Percentiles rank a stretch among this genome's conserved stretches.
These are phyloP conservation scores for Habroteleia sp. DNA, from an alignment of 2,888 invertebrate genomes.

Conservation along the genomic window DNA sequence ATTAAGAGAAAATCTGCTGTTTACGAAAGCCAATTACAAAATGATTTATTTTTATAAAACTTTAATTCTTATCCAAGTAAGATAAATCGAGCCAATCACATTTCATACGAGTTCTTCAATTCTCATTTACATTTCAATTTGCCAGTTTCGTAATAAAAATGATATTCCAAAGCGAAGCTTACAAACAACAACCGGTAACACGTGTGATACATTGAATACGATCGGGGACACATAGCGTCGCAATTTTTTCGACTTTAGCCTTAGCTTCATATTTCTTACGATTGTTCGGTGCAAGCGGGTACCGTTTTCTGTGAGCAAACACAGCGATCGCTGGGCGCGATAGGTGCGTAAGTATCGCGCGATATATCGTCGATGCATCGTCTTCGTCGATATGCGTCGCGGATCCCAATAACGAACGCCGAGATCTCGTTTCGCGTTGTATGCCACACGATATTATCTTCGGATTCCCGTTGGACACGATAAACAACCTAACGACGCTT, in stretches of 20 bases:
- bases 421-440: slow-evolving; percentile 63
- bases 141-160: slow-evolving; percentile 9
- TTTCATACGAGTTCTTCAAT: background rate
- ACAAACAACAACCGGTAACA: slow-evolving; percentile 13
- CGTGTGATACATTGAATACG: slow-evolving; percentile 34
- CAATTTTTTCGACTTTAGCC: slow-evolving; percentile 11
- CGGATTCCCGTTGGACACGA: slow-evolving; percentile 75
- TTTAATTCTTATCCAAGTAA: too few species aligned
- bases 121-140: slow-evolving; percentile 42
- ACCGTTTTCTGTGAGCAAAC: slow-evolving; percentile 50
- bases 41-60: too few species aligned
- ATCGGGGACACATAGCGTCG: slow-evolving; percentile 15
- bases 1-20: too few species aligned
- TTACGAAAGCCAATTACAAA: too few species aligned
- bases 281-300: slow-evolving; percentile 44
- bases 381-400: slow-evolving; percentile 51
- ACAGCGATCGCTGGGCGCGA: slow-evolving; percentile 50
- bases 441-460: slow-evolving; percentile 70
- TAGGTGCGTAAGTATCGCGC: slow-evolving; percentile 59
- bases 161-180: slow-evolving; percentile 5
- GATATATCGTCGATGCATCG: slow-evolving; percentile 59
- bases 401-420: slow-evolving; percentile 63
- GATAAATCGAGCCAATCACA: too few species aligned
- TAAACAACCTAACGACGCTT: slow-evolving; percentile 74
- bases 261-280: slow-evolving; percentile 62